Base-by-base conservation (phyloP, 2,113 vertebrate genomes). In the Gymnocephalus cernua region DNA sequence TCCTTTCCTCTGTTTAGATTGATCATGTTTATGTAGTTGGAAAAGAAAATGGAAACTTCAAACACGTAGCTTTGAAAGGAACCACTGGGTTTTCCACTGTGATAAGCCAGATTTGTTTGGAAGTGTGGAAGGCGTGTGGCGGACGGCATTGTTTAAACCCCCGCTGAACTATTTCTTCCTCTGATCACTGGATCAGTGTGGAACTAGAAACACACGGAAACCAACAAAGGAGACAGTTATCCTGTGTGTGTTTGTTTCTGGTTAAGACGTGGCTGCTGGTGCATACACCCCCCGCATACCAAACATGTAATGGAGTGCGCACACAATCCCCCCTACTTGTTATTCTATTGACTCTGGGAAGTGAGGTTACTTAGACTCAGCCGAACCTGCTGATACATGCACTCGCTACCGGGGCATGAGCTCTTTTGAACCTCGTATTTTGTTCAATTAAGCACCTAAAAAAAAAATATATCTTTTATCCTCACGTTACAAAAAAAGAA, bases 151-250 rank as follows among this genome's bases (percentile, higher is more conserved):
- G 81, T 88, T 88, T 48, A 83, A 84, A 74, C 81, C 58, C 71
- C 74, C 1, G 5, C 45, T 83, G 84, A 74, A 79, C 76, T 48
- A 3, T 79, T 79, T 61, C 74, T 71, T 62, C 82, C 81, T 89
- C 78, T 90, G 87, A 92, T 92, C 85, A 66, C 47, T 72, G 80
- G 68, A 83, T 86, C 84, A 80, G 70, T 47, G 65, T 70, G 81
- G 48, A 88, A 71, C 62, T 87, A 74, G 77, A 92, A 88, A 91
- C 85, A 83, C 77, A 84, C 77, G 62, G 48, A 59, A 51, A 77
- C 50, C 79, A 73, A 88, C 88, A 92, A 87, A 82, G 83, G 76
- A 89, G 87, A 88, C 87, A 78, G 86, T 88, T 80, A 90, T 89
- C 88, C 79, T 47, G 68, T 4, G 73, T 87, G 78, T 85, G 86